A percentile compares a stretch with the other conserved stretches of the same genome.
These are phyloP conservation scores for Oncorhynchus keta DNA, from an alignment of 2,113 vertebrate species.

Conservation along the genomic window DNA sequence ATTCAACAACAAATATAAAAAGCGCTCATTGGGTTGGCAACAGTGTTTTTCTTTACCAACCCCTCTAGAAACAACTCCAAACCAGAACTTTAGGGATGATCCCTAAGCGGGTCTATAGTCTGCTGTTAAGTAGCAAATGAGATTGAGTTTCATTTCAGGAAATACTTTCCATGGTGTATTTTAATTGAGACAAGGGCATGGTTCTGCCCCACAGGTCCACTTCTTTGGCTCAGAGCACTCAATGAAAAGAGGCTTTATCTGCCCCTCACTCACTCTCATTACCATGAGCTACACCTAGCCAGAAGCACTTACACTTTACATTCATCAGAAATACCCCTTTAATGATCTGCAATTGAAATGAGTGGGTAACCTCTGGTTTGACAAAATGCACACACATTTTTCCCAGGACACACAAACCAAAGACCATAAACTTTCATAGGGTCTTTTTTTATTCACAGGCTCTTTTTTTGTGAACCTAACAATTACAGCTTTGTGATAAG, in stretches of 20 bases:
- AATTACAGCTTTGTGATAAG: slow-evolving; percentile 22
- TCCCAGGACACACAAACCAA: not conserved
- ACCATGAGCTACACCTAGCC: slow-evolving; percentile 49
- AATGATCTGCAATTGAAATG: slow-evolving; percentile 39
- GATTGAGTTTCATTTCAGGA: slow-evolving; percentile 79
- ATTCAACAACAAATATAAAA: not conserved
- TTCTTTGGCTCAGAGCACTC: slow-evolving; percentile 38
- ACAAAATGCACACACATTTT: slow-evolving; percentile 11
- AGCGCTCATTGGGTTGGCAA: not conserved
- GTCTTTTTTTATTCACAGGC: not conserved
- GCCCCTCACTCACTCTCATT: slow-evolving; percentile 47
- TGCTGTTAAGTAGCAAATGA: slow-evolving; percentile 71
- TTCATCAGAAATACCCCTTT: slow-evolving; percentile 45
- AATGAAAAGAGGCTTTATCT: slow-evolving; percentile 67
- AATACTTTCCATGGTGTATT: slow-evolving; percentile 70
- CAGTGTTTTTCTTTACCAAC: not conserved
- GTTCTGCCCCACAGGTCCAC: slow-evolving; percentile 55
- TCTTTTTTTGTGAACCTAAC: not conserved
- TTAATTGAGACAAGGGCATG: slow-evolving; percentile 56
- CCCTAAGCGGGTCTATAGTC: slow-evolving; percentile 61
- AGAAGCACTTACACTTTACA: slow-evolving; percentile 54
- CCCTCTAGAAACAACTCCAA: slow-evolving; percentile 26
- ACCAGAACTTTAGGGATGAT: slow-evolving; percentile 53
- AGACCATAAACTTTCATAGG: slow-evolving; percentile 6
- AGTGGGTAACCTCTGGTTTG: slow-evolving; percentile 5